Evolutionary conservation across 2,113 vertebrate genomes (phyloP), one percentile per base, ranked within the genome.

Genomic region (Nanorana parkeri): DNA sequence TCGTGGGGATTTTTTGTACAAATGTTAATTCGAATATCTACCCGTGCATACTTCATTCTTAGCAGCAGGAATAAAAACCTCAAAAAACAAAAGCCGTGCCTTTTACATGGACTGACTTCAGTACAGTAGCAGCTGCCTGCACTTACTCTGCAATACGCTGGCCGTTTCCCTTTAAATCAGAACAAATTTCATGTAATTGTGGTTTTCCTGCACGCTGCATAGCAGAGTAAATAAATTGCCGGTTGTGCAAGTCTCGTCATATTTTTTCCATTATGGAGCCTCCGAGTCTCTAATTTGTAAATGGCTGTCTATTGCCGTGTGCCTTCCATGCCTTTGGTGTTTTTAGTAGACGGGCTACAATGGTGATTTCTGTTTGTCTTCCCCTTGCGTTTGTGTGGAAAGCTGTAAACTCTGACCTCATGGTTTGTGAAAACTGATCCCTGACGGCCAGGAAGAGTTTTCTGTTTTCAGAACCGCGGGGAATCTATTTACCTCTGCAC

Each of bases 171-270:
- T 63, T 63, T 63, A 63, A 63, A 63, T 21, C n/a, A 11, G 24
- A 63, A 26, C 21, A 24, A 66, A 66, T 24, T 29, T 19, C 24
- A 66, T 66, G 64, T 66, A 66, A 66, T 66, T 66, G 29, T 24
- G 23, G 64, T 29, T 66, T 29, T 47, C 64, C 64, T 29, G 29
- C 29, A 66, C 3, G 64, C 41, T 13, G 41, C 41, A 47, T 47
- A 63, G 10, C 60, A 3, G 60, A 3, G 60, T 63, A 63, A 63
- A 63, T 63, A 63, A 63, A 63, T 63, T 21, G 60, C 60, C 24
- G n/a, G 5, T 15, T 66, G 64, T 66, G 41, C 13, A 47, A 8
- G 41, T 47, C 41, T 47, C 41, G 41, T 47, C 24, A 66, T 66
- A 66, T 29, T 29, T 66, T 66, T 66, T 29, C 23, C 24, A 24